These are phyloP conservation scores for Porites lutea DNA, from an alignment of 64 coral and sea anemone species.

Conservation along the genomic window DNA sequence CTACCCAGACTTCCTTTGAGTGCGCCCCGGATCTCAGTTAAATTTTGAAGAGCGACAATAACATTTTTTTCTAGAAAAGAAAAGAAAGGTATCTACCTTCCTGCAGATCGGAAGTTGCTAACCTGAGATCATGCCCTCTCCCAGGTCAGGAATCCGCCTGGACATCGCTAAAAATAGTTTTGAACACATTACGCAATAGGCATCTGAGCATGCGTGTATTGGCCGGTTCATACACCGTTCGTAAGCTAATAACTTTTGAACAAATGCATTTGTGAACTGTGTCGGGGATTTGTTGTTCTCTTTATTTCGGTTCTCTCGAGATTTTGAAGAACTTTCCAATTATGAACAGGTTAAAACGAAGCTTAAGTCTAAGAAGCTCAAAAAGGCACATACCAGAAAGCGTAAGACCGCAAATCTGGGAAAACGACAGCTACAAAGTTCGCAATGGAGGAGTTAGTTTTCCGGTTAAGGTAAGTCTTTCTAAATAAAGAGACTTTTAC, in stretches of 20 bases:
- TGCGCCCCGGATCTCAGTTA: no score
- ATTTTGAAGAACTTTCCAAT: background rate
- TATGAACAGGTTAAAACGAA: conserved; percentile 93
- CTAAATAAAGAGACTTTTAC: background rate
- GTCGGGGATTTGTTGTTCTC: background rate
- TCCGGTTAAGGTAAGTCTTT: conserved; percentile 88
- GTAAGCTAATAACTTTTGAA: background rate
- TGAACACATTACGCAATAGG: conserved; percentile 29
- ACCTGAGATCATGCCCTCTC: no score
- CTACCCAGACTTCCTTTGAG: no score
- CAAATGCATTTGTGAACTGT: conserved; percentile 15
- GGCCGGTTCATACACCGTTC: background rate
- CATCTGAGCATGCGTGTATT: conserved; percentile 19
- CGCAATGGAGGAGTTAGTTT: conserved; percentile 98
- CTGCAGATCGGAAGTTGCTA: no score
- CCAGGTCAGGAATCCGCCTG: background rate
- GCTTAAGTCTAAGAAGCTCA: conserved; percentile 95
- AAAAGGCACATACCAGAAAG: conserved; percentile 95
- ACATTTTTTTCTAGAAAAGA: no score
- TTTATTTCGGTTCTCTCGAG: conserved; percentile 13
- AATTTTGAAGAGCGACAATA: no score
- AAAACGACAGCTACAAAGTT: conserved; percentile 99
- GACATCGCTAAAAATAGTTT: background rate
- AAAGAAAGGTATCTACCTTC: no score
- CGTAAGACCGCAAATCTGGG: conserved; percentile 94